Evolutionary conservation across 2,888 invertebrate species (phyloP).

Genomic region (Perizoma flavofasciatum): DNA sequence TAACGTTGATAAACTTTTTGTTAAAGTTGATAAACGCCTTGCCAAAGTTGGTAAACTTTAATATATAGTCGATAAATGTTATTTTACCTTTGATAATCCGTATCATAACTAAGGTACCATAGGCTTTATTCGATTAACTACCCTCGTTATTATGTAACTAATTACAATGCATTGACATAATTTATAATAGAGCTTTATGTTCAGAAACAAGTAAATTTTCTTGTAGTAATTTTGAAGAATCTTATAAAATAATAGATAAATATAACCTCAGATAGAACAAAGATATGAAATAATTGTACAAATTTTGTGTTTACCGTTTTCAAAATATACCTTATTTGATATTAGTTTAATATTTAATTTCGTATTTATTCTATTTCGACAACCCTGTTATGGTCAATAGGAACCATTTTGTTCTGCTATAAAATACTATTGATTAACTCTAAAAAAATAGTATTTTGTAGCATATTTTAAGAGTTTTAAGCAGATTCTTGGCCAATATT

Average conservation of each 20-base stretch:
- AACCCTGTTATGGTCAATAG: constrained; percentile 13
- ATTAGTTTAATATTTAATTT: constrained; percentile 37
- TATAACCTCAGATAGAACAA: constrained; percentile 20
- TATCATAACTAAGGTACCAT: too few relatives aligned
- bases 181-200: not conserved
- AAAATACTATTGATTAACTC: too few relatives aligned
- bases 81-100: too few relatives aligned
- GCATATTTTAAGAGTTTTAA: not conserved
- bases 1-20: too few relatives aligned
- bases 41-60: constrained; percentile 1
- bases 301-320: constrained; percentile 56
- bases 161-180: not conserved
- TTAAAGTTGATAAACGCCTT: not conserved
- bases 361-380: constrained; percentile 22
- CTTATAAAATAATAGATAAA: constrained; percentile 9
- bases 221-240: constrained; percentile 9
- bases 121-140: too few relatives aligned
- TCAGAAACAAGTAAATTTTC: too few relatives aligned
- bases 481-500: not conserved
- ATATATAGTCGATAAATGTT: too few relatives aligned
- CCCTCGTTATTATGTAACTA: too few relatives aligned
- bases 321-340: constrained; percentile 54
- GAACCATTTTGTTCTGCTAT: not conserved
- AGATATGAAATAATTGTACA: constrained; percentile 60
- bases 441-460: not conserved